Conservation (phyloP, 2,888 invertebrate genomes). For the Sesamia inferens region DNA sequence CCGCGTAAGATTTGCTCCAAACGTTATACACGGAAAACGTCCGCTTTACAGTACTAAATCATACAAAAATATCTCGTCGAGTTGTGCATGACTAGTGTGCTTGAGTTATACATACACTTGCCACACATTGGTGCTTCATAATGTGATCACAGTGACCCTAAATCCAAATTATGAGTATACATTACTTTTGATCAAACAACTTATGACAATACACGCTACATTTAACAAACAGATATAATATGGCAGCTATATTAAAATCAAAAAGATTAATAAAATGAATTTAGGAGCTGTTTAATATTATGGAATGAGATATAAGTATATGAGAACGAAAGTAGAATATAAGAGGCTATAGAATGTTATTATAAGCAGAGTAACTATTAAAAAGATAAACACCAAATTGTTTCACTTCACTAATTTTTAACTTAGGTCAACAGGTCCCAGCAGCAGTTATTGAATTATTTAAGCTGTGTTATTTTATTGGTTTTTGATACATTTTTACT, state of each 20-base stretch:
- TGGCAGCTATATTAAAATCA: conserved; percentile 60
- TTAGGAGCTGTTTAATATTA: conserved; percentile 53
- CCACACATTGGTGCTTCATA: conserved; percentile 81
- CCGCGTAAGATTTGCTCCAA: conserved; percentile 47
- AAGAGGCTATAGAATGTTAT: conserved; percentile 64
- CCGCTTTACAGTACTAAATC: conserved; percentile 60
- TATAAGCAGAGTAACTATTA: conserved; percentile 60
- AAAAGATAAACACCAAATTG: conserved; percentile 51
- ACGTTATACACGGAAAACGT: conserved; percentile 50
- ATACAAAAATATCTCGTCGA: conserved; percentile 69
- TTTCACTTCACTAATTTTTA: conserved; percentile 42
- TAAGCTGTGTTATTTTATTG: conserved; percentile 37
- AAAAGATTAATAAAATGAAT: conserved; percentile 32
- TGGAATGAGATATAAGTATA: conserved; percentile 54
- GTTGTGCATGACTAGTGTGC: conserved; percentile 73
- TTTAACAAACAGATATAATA: conserved; percentile 46
- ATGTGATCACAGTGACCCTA: conserved; percentile 85
- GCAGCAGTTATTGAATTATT: conserved; percentile 30
- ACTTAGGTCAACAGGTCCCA: conserved; percentile 20
- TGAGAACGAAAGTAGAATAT: conserved; percentile 54
- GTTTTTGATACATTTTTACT: conserved; percentile 46
- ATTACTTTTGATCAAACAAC: conserved; percentile 41
- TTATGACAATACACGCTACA: conserved; percentile 57
- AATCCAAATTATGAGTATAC: conserved; percentile 63
- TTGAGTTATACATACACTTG: conserved; percentile 66